phyloP scores from a whole-genome alignment of 2,113 vertebrate genomes.

The Leucosticte australis region DNA sequence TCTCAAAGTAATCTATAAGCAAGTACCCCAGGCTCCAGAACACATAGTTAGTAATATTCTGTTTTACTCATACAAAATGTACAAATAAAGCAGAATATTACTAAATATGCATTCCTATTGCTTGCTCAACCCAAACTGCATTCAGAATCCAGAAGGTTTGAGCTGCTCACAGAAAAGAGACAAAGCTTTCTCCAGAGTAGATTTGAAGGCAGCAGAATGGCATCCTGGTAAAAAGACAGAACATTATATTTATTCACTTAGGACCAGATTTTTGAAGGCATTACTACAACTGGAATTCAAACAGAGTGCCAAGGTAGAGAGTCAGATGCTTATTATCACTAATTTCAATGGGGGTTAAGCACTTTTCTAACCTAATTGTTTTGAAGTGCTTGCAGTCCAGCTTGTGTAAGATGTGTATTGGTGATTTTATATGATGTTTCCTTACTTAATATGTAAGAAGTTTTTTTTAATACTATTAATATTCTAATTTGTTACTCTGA shows the following conservation, averaged over 20 bases:
- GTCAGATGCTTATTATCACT: not conserved
- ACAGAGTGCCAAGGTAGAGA: not conserved
- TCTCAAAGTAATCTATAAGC: conserved; percentile 57
- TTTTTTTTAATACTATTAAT: not conserved
- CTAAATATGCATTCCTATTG: not conserved
- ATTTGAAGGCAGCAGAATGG: not conserved
- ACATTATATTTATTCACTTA: not conserved
- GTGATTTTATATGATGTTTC: not conserved
- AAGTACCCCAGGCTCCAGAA: conserved; percentile 56
- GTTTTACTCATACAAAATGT: not conserved
- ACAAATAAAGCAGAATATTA: not conserved
- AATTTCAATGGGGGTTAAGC: not conserved
- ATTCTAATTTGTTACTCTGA: not conserved
- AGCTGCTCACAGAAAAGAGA: not conserved
- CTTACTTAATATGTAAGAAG: not conserved
- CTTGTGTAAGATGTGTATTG: rapidly evolving
- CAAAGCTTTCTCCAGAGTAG: not conserved
- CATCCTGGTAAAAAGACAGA: not conserved
- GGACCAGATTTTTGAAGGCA: not conserved
- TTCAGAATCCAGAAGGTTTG: not conserved
- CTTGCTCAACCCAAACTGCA: not conserved
- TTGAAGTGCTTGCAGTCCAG: not conserved
- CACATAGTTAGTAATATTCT: conserved; percentile 39
- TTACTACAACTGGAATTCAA: not conserved
- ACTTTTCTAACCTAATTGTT: not conserved